Conservation (phyloP, 1,140 invertebrate genomes). For the Caenorhabditis inopinata region DNA sequence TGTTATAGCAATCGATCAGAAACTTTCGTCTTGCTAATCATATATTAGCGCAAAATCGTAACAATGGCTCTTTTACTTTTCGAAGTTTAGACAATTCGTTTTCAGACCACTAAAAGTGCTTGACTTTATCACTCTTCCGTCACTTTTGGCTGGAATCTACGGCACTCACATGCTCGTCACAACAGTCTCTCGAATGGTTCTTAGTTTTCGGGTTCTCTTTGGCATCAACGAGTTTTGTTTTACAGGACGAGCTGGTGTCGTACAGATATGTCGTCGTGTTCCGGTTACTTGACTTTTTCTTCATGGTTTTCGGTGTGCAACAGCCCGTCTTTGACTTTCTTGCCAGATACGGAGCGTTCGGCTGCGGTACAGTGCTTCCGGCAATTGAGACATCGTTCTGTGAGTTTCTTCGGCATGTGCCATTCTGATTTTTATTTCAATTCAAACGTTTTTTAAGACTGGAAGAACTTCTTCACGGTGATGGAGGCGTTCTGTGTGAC, state of each 20-base stretch:
- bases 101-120: slow-evolving; percentile 57
- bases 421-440: too few species aligned
- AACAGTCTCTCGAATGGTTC: slow-evolving; percentile 57
- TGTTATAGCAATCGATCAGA: background rate
- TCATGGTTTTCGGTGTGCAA: slow-evolving; percentile 60
- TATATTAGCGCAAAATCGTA: too few species aligned
- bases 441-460: slow-evolving; percentile 50
- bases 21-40: background rate
- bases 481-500: slow-evolving; percentile 60
- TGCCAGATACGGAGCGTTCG: slow-evolving; percentile 58
- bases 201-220: too few species aligned
- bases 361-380: slow-evolving; percentile 53
- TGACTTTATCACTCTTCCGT: slow-evolving; percentile 60
- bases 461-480: slow-evolving; percentile 59
- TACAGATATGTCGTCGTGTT: slow-evolving; percentile 60
- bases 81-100: too few species aligned
- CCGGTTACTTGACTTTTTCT: slow-evolving; percentile 58
- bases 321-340: slow-evolving; percentile 59
- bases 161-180: slow-evolving; percentile 63
- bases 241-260: slow-evolving; percentile 55
- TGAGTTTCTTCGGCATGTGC: too few species aligned
- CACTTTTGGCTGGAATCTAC: slow-evolving; percentile 59
- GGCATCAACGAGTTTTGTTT: too few species aligned
- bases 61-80: too few species aligned
- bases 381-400: slow-evolving; percentile 63